These are phyloP conservation scores for Poecilia velifera DNA, from an alignment of 2,797 vertebrate genomes.

Conservation along the genomic window DNA sequence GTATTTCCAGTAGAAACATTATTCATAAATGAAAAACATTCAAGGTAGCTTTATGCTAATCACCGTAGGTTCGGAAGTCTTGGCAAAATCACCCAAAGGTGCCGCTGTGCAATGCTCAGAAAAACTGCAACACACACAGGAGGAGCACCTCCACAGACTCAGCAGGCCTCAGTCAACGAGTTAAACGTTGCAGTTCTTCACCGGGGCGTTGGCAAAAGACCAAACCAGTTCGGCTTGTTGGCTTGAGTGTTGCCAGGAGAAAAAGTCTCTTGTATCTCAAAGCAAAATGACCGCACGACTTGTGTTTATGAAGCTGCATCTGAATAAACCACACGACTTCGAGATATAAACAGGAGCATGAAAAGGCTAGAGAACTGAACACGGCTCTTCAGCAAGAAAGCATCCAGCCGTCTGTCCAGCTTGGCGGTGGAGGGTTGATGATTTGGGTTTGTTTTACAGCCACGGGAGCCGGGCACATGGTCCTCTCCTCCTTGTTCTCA, in stretches of 20 bases:
- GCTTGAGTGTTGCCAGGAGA: not conserved
- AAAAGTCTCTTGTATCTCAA: not conserved
- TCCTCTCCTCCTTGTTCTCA: not conserved
- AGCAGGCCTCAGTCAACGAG: not conserved
- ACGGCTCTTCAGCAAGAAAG: not conserved
- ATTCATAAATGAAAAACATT: not conserved
- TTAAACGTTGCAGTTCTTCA: not conserved
- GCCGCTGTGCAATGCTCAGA: not conserved
- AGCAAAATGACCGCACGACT: not conserved
- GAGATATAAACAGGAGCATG: not conserved
- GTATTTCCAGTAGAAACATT: not conserved
- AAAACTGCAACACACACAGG: not conserved
- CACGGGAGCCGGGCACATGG: not conserved
- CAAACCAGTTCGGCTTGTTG: not conserved
- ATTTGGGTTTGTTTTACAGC: not conserved
- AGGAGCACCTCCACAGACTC: not conserved
- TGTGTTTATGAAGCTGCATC: not conserved
- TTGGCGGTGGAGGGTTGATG: not conserved
- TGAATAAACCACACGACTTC: not conserved
- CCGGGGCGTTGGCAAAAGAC: not conserved
- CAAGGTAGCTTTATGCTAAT: not conserved
- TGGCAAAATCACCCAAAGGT: not conserved
- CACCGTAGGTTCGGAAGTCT: not conserved
- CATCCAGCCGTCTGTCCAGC: not conserved
- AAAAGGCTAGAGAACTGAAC: not conserved